Evolutionary conservation across 1,140 invertebrate species (phyloP), one percentile per base, ranked within the genome.

Genomic region (Cecropterus lyciades): DNA sequence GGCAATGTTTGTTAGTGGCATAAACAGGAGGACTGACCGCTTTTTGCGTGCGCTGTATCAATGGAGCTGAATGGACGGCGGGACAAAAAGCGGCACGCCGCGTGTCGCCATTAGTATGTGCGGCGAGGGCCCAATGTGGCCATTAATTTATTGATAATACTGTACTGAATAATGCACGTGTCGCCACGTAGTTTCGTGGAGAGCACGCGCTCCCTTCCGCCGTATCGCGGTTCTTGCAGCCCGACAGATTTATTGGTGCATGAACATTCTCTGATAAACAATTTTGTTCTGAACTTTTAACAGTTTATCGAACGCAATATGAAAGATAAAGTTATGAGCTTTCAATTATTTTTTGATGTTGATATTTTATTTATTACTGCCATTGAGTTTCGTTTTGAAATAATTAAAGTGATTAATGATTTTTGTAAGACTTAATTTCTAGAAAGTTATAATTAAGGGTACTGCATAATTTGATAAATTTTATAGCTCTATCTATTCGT

Each of bases 21-120:
- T 70, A 73, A 73, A 77, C 77, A 79, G 72, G 70, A 70, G 59
- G 69, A 57, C 52, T 37, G 70, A 70, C 79, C 59, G 75, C 74
- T 91, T 91, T 91, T 89, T 91, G 75, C 69, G 11, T n/a, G 13
- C 52, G 16, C 57, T 30, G 87, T 84, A 87, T 89, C 84, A 90
- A 89, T 90, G 89, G 81, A 81, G 78, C 73, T 89, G 85, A 89
- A 89, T 91, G 87, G 77, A 77, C 56, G 52, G 60, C 27, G 67
- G 56, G 7, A 53, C 73, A 89, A 88, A 89, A 92, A 89, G 79
- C 68, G 74, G 66, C 63, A 68, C 73, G 81, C 89, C 79, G 87
- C 86, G 87, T 92, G 86, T 85, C 85, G 80, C 73, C 86, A 92
- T 90, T 89, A 90, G 89, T 92, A 92, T 92, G 89, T 89, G 80